phyloP scores from a whole-genome alignment of 2,888 invertebrate species.

The Fabriciana adippe region DNA sequence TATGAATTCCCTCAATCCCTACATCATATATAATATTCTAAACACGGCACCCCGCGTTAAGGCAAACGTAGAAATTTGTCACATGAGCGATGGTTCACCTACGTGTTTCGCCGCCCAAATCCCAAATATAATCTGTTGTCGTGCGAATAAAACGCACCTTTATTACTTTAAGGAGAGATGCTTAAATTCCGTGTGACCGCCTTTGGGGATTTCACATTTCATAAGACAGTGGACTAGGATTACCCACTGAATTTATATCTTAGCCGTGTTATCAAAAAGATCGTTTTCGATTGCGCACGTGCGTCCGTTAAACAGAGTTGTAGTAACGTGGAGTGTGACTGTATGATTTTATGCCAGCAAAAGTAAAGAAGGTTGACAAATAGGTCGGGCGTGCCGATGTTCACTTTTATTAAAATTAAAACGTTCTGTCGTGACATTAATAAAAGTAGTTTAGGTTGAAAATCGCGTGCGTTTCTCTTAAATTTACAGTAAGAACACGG shows the following conservation, averaged over 20 bases:
- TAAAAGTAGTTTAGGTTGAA: constrained; percentile 70
- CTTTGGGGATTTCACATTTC: constrained; percentile 71
- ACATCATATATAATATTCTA: constrained; percentile 76
- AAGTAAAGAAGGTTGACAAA: constrained; percentile 82
- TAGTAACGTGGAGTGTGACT: constrained; percentile 70
- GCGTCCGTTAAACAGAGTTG: constrained; percentile 52
- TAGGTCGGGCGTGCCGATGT: constrained; percentile 80
- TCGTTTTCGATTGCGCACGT: constrained; percentile 62
- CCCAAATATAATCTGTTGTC: constrained; percentile 76
- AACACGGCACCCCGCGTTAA: constrained; percentile 79
- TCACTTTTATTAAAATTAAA: constrained; percentile 82
- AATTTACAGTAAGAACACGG: constrained; percentile 70
- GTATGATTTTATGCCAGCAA: constrained; percentile 79
- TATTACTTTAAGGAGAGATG: constrained; percentile 80
- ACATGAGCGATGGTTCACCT: constrained; percentile 82
- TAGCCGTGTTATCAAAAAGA: constrained; percentile 70
- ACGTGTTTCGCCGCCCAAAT: constrained; percentile 79
- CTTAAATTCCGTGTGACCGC: constrained; percentile 71
- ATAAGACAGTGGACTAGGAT: constrained; percentile 63
- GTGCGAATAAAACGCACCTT: constrained; percentile 80
- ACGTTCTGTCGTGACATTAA: constrained; percentile 74
- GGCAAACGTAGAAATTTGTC: constrained; percentile 83
- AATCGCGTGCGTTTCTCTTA: constrained; percentile 60
- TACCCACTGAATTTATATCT: constrained; percentile 77
- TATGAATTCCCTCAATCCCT: constrained; percentile 63